A percentile compares a stretch with the other conserved stretches of the same genome.
Conservation (phyloP, 2,113 vertebrate species). For the Montifringilla adamsi region DNA sequence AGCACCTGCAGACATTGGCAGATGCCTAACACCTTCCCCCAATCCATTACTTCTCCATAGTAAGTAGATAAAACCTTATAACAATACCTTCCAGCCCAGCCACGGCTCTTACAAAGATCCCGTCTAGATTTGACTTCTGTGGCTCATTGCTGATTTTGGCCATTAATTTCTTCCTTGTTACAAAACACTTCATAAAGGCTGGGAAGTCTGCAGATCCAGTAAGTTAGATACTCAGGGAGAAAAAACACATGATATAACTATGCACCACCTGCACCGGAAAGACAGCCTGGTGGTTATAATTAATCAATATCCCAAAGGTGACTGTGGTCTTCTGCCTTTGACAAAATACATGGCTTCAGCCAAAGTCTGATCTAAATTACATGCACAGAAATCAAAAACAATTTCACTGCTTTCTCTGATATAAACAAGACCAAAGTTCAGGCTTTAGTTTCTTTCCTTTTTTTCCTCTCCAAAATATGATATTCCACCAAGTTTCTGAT, state of each 20-base stretch:
- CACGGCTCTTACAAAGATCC: not conserved
- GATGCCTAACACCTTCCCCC: not conserved
- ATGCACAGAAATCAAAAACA: not conserved
- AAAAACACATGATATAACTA: not conserved
- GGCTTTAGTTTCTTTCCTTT: not conserved
- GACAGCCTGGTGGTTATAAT: slow-evolving; percentile 12
- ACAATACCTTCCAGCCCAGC: not conserved
- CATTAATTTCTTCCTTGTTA: slow-evolving; percentile 15
- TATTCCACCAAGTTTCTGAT: slow-evolving; percentile 1
- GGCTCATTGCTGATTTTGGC: not conserved
- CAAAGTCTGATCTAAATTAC: slow-evolving; percentile 21
- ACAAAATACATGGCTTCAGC: not conserved
- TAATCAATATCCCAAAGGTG: not conserved
- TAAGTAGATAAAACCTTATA: not conserved
- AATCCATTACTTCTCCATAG: not conserved
- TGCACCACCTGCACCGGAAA: slow-evolving; percentile 53
- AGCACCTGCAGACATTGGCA: slow-evolving; percentile 8
- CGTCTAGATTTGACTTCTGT: not conserved
- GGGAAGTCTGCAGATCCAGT: not conserved
- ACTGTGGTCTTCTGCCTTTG: not conserved
- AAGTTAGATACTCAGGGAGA: not conserved
- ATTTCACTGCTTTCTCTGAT: not conserved
- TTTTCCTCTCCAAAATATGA: not conserved
- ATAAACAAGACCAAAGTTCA: not conserved
- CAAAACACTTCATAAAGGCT: not conserved